Percentiles rank a stretch among this genome's conserved stretches.
phyloP scores from a whole-genome alignment of 1,140 invertebrate genomes.

The Andrena cerasifolii region DNA sequence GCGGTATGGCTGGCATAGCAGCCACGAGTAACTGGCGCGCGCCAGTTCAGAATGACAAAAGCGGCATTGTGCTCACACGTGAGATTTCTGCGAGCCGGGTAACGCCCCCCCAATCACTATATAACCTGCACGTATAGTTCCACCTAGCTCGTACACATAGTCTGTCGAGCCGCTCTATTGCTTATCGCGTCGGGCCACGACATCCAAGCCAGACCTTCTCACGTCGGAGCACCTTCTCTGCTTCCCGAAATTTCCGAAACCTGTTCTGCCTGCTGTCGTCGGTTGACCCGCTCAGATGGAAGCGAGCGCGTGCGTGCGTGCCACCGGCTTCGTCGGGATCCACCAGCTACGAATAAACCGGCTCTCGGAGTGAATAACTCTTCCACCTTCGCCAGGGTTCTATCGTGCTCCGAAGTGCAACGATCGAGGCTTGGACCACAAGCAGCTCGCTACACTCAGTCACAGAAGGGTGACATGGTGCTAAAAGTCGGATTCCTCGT shows the following conservation, averaged over 20 bases:
- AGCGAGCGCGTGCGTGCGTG: background rate
- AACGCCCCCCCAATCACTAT: conserved; percentile 22
- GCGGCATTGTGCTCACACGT: conserved; percentile 58
- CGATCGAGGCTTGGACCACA: background rate
- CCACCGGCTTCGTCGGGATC: background rate
- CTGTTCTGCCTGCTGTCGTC: conserved; percentile 46
- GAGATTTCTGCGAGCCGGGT: conserved; percentile 54
- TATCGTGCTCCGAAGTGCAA: background rate
- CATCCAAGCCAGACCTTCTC: conserved; percentile 40
- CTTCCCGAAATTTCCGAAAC: conserved; percentile 55
- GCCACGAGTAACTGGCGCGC: conserved; percentile 36
- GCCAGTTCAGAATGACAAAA: conserved; percentile 57
- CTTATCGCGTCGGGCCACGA: conserved; percentile 60
- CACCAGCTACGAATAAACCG: conserved; percentile 9
- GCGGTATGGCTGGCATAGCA: conserved; percentile 1
- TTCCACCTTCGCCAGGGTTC: background rate
- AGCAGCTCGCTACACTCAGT: conserved; percentile 8
- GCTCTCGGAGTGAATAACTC: background rate
- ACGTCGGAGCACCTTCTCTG: conserved; percentile 40
- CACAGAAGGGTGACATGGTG: no score
- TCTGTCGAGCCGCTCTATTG: conserved; percentile 40
- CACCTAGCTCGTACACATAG: background rate
- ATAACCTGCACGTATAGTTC: conserved; percentile 11
- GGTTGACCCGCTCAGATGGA: background rate
- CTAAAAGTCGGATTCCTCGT: no score